Evolutionary conservation across 2,113 vertebrate genomes (phyloP), one percentile per base, ranked within the genome.

Genomic region (Corynorhinus townsendii): DNA sequence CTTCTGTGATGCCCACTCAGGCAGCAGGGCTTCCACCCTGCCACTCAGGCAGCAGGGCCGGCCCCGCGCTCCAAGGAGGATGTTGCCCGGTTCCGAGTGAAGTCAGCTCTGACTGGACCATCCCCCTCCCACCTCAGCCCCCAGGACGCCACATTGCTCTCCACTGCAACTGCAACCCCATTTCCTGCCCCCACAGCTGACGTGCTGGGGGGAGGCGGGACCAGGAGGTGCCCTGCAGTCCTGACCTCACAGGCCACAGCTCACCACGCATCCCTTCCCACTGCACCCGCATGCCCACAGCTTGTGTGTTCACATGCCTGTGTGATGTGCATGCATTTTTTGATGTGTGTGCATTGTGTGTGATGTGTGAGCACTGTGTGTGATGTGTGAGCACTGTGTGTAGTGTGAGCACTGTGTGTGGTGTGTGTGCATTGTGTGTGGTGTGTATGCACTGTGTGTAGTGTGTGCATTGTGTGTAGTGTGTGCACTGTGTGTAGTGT

Each of bases 361-460:
- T 17, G 9, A 22, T 17, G 11, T 33, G 28, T 30, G 26, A 4
- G 26, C 56, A 11, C 4, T 59, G 56, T 28, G 24, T 28, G 24
- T 59, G 56, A 54, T 22, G 9, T 28, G 10, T 59, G 24, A 28
- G 24, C 24, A 59, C 0, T 59, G 22, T 59, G 22, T 59, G 3
- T 26, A 24, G 10, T 26, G 56, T 7, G 19, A 1, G 0, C 8
- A n/a, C n/a, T n/a, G n/a, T 1, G 22, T 26, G 20, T 26, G 33
- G 47, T 16, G 16, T 30, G 26, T 24, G 54, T 11, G 11, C 56
- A 59, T 0, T 56, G 7, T 24, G 22, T 59, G 54, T 56, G 8
- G 19, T 20, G 20, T 20, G 54, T 1, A 2, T 49, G 49, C 49
- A 16, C 5, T 49, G 7, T 43, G 43, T 43, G 43, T 49, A 14